phyloP scores from a whole-genome alignment of 2,888 invertebrate species.

The Oscheius onirici region DNA sequence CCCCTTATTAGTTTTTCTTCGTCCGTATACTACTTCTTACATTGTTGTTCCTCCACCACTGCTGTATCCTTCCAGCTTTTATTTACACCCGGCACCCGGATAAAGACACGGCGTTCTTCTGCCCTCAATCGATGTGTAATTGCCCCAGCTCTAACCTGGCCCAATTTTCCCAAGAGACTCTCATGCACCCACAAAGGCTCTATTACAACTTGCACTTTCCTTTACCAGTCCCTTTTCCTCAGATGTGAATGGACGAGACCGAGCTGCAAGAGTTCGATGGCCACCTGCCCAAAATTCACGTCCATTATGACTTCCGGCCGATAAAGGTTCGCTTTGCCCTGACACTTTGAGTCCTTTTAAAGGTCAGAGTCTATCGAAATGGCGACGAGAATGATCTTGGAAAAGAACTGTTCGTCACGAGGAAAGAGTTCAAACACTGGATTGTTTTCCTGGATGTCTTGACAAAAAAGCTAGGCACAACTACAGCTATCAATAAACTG shows the following conservation, averaged over 20 bases:
- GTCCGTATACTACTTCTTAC: no score
- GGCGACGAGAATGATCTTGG: constrained; percentile 60
- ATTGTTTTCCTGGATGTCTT: constrained; percentile 59
- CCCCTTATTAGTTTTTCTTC: no score
- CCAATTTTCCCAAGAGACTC: constrained; percentile 18
- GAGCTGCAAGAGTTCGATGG: constrained; percentile 9
- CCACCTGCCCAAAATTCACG: constrained; percentile 20
- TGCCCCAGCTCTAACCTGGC: background rate
- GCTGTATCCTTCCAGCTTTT: no score
- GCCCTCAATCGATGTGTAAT: constrained; percentile 24
- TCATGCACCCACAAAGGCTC: background rate
- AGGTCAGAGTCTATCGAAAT: constrained; percentile 60
- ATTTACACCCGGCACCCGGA: no score
- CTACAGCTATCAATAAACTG: constrained; percentile 41
- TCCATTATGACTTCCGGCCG: constrained; percentile 32
- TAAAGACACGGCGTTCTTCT: background rate
- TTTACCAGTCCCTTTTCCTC: constrained; percentile 5
- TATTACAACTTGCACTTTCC: constrained; percentile 8
- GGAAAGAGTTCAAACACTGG: constrained; percentile 62
- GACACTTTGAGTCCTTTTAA: background rate
- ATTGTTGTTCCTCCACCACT: no score
- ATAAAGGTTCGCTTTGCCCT: constrained; percentile 20
- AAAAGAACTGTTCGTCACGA: constrained; percentile 54
- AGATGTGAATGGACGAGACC: constrained; percentile 28
- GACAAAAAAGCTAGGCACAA: constrained; percentile 44